Evolutionary conservation across 2,113 vertebrate species (phyloP), one percentile per base, ranked within the genome.

Genomic region (Chamaea fasciata): DNA sequence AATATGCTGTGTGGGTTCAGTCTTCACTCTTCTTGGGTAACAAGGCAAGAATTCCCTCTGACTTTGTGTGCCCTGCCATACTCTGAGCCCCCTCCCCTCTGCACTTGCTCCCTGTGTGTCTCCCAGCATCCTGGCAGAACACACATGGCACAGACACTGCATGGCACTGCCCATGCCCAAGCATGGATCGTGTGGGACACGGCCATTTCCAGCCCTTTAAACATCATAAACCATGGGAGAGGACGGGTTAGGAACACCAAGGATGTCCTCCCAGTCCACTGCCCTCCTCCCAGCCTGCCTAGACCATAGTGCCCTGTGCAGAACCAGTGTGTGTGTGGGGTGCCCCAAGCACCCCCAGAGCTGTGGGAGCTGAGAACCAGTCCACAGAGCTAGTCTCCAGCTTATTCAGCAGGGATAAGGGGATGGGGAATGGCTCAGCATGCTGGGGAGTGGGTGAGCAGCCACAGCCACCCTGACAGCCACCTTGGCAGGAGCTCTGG

Each of bases 71-170:
- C 31, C n/a, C 35, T 64, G 46, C 26, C 55, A 60, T 17, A 67
- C 20, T 46, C 41, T 2, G 22, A 93, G 47, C 6, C 39, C 37
- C 41, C 12, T 65, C 60, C 26, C 13, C 44, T 63, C 69, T 31
- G 39, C 0, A 0, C n/a, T 65, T 21, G n/a, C 35, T 76, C 50
- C 24, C 83, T 65, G 31, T 0, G 0, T 1, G 26, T 49, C 19
- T 65, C 41, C 68, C 59, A 41, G 50, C 15, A 56, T 53, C 26
- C 21, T 15, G 47, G 50, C 59, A 79, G 55, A 69, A 16, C 30
- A 75, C 2, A 1, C 4, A 0, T 0, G 26, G 42, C 81, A 64
- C 0, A 0, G 81, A 55, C 37, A 17, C 41, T 6, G 0, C 30
- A 9, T 3, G 53, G 30, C 55, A 55, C 56, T 63, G 87, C 60